Evolutionary conservation across 1,140 invertebrate genomes (phyloP).

Genomic region (Metaphire vulgaris): DNA sequence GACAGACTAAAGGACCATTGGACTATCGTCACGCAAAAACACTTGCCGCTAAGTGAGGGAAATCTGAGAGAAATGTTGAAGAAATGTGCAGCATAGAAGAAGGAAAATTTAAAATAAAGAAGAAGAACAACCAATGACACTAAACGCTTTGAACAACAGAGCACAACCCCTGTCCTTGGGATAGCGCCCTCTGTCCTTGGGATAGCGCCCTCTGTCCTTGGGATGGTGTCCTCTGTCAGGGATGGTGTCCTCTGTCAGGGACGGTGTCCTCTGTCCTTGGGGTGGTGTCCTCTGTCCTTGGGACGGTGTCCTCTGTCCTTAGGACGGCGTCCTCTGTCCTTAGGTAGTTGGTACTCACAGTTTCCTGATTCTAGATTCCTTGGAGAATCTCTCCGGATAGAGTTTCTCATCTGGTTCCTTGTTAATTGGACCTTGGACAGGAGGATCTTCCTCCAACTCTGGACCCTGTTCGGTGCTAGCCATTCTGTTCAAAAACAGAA

Average conservation of each 20-base stretch:
- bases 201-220: background rate
- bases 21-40: no score
- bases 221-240: background rate
- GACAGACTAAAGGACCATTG: no score
- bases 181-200: background rate
- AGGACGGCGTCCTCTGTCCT: background rate
- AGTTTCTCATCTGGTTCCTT: constrained; percentile 89
- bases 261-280: background rate
- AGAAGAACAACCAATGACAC: no score
- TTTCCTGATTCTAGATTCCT: constrained; percentile 80
- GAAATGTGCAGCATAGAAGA: no score
- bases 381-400: constrained; percentile 55
- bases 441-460: constrained; percentile 55
- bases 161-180: no score
- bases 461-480: background rate
- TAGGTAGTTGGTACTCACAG: constrained; percentile 70
- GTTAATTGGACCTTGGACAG: constrained; percentile 90
- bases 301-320: background rate
- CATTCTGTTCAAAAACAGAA: background rate
- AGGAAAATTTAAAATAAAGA: no score
- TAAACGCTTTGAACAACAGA: no score
- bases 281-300: background rate
- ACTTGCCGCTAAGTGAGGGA: no score
- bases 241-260: background rate
- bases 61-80: no score